Base-by-base conservation (phyloP, 1,140 invertebrate species). In the Magallana ariakensis region DNA sequence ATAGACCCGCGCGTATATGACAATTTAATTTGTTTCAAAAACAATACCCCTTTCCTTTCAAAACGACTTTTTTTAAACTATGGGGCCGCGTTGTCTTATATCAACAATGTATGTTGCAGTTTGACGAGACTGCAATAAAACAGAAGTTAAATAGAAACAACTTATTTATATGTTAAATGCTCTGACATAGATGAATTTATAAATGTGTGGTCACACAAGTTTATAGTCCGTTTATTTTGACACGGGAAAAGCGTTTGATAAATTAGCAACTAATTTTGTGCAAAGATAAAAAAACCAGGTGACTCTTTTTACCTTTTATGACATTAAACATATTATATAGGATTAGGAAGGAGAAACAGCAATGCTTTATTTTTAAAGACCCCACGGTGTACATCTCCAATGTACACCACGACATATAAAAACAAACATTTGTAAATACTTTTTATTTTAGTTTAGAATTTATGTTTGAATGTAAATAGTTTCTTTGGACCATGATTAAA, bases 181-280 rank as follows among this genome's bases (percentile, higher is more conserved):
- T 26, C 1, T 22, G 3, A 70, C 66, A 70, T 70, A 26, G 22
- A 19, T 26, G 19, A 33, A 22, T 11, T 26, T 19, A 70, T 70
- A 70, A 26, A 13, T 70, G 33, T 70, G 66, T 70, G 66, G 9
- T 26, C 9, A 70, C 66, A 19, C 11, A 33, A 70, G 9, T 70
- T 70, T 70, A 70, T 26, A 22, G 22, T 19, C 66, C 58, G 16
- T 70, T 33, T 33, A 33, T 33, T 70, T 70, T 70, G 66, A 70
- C 66, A 70, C 66, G 15, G 33, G 66, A 70, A 70, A 70, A 70
- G 66, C 9, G 66, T 33, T 70, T 70, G 66, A 70, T 70, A 70
- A 70, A 70, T 70, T 19, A 70, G 66, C 66, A 11, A 70, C 66
- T 26, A 60, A 6, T 60, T 33, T 33, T 33, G 33, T 33, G 5